Evolutionary conservation across 2,113 vertebrate species (phyloP), one percentile per base, ranked within the genome.

Genomic region (Plectropomus leopardus): DNA sequence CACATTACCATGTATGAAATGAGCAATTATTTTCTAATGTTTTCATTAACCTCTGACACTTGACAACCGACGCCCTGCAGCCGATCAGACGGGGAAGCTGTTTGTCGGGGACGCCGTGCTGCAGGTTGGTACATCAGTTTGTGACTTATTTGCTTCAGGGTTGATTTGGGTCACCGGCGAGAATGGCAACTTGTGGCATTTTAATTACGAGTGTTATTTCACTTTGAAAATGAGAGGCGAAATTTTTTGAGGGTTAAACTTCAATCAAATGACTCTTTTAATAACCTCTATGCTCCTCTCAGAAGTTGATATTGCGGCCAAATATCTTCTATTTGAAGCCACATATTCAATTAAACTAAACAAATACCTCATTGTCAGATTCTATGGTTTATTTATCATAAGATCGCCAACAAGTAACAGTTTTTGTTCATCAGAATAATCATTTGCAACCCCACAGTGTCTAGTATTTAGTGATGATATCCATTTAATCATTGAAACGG

Each of bases 91-190:
- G 76, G 96, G 97, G 91, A 96, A 96, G 95, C 92, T 99, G 66
- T 99, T 98, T 87, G 94, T 97, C 61, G 98, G 97, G 61, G 98
- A 99, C 71, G 97, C 98, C 5, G 92, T 98, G 82, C 85, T 96
- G 78, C 96, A 98, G 97, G 98, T 99, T 73, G 95, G 97, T 96
- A 85, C 85, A 73, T 36, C 7, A 0, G 32, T 80, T 82, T 34
- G 14, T 72, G 76, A 72, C 80, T 83, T 65, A 32, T 83, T 73
- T 71, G 26, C 80, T 44, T 4, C 3, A 15, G 66, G 71, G 65
- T 72, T 69, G 51, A 77, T 83, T 74, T 42, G 66, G 86, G 60
- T 88, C 83, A 59, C 3, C 48, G 78, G 57, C 54, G 45, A 53
- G 42, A 74, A 53, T 17, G 30, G n/a, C 28, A 0, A 66, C 45